phyloP scores from a whole-genome alignment of 1,140 invertebrate species.

The Argopecten irradians region DNA sequence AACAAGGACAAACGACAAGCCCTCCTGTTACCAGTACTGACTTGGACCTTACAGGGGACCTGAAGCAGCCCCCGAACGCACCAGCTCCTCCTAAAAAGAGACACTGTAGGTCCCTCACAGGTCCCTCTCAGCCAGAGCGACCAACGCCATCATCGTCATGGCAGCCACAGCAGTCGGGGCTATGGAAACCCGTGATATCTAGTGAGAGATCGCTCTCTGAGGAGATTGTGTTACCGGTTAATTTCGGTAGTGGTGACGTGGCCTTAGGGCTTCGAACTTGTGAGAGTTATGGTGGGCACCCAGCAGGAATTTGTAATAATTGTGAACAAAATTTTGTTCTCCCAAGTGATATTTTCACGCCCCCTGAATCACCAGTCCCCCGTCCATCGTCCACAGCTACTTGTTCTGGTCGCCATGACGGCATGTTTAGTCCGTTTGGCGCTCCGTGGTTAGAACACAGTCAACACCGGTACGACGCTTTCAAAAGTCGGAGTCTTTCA shows the following conservation, averaged over 20 bases:
- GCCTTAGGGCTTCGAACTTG: constrained; percentile 29
- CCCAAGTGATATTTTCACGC: constrained; percentile 65
- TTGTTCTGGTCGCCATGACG: constrained; percentile 56
- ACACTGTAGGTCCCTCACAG: constrained; percentile 68
- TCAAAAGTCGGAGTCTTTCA: constrained; percentile 73
- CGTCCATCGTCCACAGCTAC: constrained; percentile 68
- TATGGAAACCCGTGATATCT: constrained; percentile 66
- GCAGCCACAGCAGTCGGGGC: constrained; percentile 53
- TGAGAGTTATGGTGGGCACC: constrained; percentile 31
- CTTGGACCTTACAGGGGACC: background rate
- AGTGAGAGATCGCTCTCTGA: constrained; percentile 29
- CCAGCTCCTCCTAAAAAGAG: constrained; percentile 70
- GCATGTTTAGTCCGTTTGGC: constrained; percentile 57
- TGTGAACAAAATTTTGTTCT: constrained; percentile 61
- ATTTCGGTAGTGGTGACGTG: background rate
- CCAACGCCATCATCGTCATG: constrained; percentile 50
- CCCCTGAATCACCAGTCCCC: constrained; percentile 70
- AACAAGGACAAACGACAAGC: background rate
- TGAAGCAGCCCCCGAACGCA: background rate
- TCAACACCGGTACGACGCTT: constrained; percentile 49
- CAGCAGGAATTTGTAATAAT: constrained; percentile 48
- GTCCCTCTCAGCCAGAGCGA: constrained; percentile 55
- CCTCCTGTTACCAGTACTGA: background rate
- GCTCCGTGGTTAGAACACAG: constrained; percentile 56
- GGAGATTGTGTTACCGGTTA: constrained; percentile 26